Conservation (phyloP, 2,797 vertebrate species). For the Pitangus sulphuratus region DNA sequence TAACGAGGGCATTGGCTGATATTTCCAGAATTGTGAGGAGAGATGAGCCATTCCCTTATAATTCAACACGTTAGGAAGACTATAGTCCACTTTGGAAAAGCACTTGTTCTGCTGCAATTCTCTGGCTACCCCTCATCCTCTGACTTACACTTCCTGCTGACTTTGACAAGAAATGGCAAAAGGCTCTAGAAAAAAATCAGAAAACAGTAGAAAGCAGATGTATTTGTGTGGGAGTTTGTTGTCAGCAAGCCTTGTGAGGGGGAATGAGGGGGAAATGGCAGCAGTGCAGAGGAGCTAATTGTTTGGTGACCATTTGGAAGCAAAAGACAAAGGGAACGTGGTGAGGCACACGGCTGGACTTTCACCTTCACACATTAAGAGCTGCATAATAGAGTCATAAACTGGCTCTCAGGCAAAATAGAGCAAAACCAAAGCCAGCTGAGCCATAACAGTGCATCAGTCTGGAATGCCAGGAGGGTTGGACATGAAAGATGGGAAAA, state of each 20-base stretch:
- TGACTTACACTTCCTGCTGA: neutral
- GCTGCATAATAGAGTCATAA: neutral
- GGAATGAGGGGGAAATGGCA: neutral
- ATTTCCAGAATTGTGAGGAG: neutral
- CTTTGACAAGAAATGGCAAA: neutral
- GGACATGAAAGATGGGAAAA: neutral
- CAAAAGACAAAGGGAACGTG: neutral
- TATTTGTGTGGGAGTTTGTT: neutral
- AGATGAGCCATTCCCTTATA: neutral
- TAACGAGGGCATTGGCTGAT: neutral
- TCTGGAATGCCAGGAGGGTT: neutral
- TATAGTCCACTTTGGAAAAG: neutral
- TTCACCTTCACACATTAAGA: neutral
- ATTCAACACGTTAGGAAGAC: neutral
- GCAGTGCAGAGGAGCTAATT: neutral
- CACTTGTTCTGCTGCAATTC: neutral
- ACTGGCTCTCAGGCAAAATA: neutral
- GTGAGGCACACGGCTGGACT: neutral
- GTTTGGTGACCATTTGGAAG: neutral
- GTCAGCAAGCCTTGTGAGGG: neutral
- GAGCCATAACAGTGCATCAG: neutral
- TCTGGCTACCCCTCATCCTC: neutral
- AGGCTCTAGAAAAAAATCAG: neutral
- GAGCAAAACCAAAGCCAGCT: neutral
- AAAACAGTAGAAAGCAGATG: neutral